These are phyloP conservation scores for Cichladusa arquata DNA, from an alignment of 2,113 vertebrate species.

Conservation along the genomic window DNA sequence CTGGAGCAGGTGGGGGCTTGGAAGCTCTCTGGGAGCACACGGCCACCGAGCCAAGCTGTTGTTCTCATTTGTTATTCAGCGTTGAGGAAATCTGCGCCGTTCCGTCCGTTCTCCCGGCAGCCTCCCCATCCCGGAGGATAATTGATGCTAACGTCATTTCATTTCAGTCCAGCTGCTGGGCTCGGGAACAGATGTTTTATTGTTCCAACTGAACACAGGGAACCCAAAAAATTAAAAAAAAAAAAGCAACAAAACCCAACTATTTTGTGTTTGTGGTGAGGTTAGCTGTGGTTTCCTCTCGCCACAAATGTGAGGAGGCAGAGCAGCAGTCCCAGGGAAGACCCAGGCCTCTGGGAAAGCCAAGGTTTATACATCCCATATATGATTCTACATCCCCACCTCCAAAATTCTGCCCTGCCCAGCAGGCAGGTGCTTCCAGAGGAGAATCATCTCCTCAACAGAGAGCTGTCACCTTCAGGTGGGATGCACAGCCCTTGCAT, in stretches of 20 bases:
- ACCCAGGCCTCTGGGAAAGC: neutral
- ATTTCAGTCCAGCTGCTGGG: slow-evolving; percentile 69
- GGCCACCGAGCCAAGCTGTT: neutral
- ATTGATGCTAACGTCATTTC: slow-evolving; percentile 71
- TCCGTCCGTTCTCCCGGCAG: neutral
- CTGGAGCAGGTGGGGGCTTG: neutral
- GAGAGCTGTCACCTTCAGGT: neutral
- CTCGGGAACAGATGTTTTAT: slow-evolving; percentile 77
- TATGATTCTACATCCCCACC: neutral
- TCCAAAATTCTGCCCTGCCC: neutral
- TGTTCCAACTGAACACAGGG: slow-evolving; percentile 62
- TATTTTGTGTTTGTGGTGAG: neutral
- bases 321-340: neutral
- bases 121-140: slow-evolving; percentile 46
- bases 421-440: slow-evolving; percentile 14
- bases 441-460: neutral
- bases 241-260: neutral
- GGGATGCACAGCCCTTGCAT: neutral
- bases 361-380: neutral
- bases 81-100: neutral
- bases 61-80: slow-evolving; percentile 23
- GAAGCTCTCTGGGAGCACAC: neutral
- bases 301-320: neutral
- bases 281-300: neutral
- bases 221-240: neutral